A percentile compares a stretch with the other conserved stretches of the same genome.
Conservation (phyloP, 2,797 vertebrate genomes). For the Sebastes matsubarae region DNA sequence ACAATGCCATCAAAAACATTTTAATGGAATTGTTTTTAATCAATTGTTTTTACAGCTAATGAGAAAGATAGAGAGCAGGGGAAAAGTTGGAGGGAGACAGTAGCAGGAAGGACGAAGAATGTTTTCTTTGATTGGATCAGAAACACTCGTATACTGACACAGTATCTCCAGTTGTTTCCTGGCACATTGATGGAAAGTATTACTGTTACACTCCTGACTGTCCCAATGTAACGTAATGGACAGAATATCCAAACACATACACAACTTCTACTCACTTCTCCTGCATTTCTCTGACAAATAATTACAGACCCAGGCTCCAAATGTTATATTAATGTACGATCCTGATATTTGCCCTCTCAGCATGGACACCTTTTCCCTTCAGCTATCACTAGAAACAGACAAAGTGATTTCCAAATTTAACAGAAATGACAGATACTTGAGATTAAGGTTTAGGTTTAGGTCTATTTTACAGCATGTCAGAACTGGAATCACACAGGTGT, state of each 20-base stretch:
- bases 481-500: neutral
- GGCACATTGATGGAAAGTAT: neutral
- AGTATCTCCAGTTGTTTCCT: conserved; percentile 29
- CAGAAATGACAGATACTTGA: neutral
- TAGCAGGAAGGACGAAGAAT: conserved; percentile 16
- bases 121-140: conserved; percentile 30
- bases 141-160: neutral
- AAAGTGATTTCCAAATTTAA: neutral
- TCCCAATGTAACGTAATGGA: neutral
- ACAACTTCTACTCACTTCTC: neutral
- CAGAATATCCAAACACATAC: neutral
- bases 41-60: neutral
- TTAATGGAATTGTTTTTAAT: neutral
- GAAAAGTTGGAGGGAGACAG: neutral
- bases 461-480: neutral
- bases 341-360: neutral
- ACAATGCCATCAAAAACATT: neutral
- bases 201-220: neutral
- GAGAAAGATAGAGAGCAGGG: neutral
- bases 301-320: neutral
- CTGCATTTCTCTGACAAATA: neutral
- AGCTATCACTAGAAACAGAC: neutral
- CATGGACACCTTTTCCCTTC: neutral
- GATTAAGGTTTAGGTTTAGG: neutral
- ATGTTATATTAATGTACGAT: neutral